A percentile compares a stretch with the other conserved stretches of the same genome.
Conservation (phyloP, 2,797 vertebrate species). For the Chiloscyllium punctatum region DNA sequence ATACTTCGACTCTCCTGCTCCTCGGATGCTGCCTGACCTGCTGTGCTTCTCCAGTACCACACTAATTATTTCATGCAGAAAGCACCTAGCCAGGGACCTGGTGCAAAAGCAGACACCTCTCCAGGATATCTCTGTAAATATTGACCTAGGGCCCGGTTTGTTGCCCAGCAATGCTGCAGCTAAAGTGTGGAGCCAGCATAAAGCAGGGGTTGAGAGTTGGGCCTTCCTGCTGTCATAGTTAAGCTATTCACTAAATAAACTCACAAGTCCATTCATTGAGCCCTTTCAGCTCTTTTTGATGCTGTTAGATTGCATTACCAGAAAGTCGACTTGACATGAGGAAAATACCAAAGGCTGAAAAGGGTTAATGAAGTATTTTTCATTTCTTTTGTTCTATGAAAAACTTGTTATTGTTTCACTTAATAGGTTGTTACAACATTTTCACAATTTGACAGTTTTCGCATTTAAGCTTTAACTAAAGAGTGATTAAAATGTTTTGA, state of each 20-base stretch:
- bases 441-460: conserved; percentile 33
- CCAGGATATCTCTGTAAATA: neutral
- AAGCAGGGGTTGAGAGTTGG: neutral
- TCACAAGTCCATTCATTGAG: neutral
- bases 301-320: neutral
- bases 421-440: conserved; percentile 37
- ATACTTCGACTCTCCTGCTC: too few species aligned
- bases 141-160: too few species aligned
- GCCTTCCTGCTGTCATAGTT: neutral
- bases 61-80: neutral
- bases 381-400: neutral
- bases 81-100: too few species aligned
- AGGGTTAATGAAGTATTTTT: neutral
- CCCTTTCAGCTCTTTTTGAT: neutral
- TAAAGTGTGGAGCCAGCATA: neutral
- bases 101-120: neutral
- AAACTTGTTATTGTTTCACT: conserved; percentile 17
- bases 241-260: neutral
- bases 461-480: conserved; percentile 25
- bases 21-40: too few species aligned
- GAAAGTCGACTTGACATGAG: neutral
- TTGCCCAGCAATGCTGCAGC: neutral
- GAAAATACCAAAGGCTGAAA: neutral
- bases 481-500: conserved; percentile 35
- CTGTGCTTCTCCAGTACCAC: too few species aligned